These are phyloP conservation scores for Philereme transversata DNA, from an alignment of 2,888 invertebrate species.

Conservation along the genomic window DNA sequence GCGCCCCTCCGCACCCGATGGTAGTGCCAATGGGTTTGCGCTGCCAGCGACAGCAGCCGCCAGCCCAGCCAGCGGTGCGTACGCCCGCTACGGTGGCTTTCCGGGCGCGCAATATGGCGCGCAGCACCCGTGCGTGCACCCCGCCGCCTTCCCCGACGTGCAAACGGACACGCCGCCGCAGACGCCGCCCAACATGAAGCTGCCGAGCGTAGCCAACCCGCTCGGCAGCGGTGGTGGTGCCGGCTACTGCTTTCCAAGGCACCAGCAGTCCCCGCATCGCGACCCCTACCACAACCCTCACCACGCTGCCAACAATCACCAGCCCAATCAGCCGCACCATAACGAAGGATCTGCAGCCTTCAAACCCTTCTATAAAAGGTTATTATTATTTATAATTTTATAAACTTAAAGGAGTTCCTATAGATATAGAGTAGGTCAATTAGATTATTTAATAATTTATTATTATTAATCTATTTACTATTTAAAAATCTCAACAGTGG, in stretches of 20 bases:
- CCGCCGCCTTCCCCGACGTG: conserved; percentile 93
- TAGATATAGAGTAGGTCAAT: no score
- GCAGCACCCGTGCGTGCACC: conserved; percentile 84
- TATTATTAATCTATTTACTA: no score
- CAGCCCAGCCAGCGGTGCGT: conserved; percentile 82
- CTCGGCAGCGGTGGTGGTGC: conserved; percentile 86
- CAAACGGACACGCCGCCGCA: conserved; percentile 96
- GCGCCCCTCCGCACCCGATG: conserved; percentile 64
- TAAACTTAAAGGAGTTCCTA: background rate
- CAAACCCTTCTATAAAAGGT: conserved; percentile 97
- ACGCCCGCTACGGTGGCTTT: conserved; percentile 87
- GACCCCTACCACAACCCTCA: conserved; percentile 83
- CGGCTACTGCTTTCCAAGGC: conserved; percentile 80
- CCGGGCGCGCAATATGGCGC: conserved; percentile 84
- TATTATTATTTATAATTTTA: conserved; percentile 55
- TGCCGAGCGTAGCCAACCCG: conserved; percentile 90
- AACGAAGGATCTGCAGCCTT: conserved; percentile 88
- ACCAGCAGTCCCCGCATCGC: conserved; percentile 82
- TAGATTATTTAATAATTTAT: no score
- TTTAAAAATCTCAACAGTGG: no score
- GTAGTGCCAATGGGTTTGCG: conserved; percentile 85
- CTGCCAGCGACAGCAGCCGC: conserved; percentile 86
- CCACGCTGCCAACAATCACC: conserved; percentile 78
- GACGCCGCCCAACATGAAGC: conserved; percentile 97
- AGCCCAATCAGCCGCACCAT: conserved; percentile 77